Percentiles rank a stretch among this genome's conserved stretches.
phyloP scores from a whole-genome alignment of 2,113 vertebrate species.

The Proteles cristata region DNA sequence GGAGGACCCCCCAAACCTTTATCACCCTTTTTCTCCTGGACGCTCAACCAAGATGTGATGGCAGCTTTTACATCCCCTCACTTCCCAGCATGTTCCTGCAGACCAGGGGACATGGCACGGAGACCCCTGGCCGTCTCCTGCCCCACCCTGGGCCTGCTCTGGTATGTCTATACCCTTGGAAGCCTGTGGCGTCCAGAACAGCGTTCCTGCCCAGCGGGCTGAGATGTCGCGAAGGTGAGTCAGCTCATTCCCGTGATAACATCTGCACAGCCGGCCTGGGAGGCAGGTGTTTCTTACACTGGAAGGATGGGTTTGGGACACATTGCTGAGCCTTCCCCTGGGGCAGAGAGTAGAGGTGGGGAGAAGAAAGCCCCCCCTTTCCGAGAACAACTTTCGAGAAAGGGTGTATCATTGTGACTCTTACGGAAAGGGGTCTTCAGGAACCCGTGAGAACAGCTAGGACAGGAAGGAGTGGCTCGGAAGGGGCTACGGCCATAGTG shows the following conservation, averaged over 20 bases:
- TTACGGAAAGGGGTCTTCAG: not conserved
- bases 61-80: not conserved
- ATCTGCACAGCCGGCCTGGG: conserved; percentile 49
- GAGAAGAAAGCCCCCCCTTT: not conserved
- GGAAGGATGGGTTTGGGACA: conserved; percentile 19
- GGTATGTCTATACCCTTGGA: not conserved
- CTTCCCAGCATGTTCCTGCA: not conserved
- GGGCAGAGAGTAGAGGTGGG: not conserved
- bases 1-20: not conserved
- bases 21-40: not conserved
- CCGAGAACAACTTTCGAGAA: not conserved
- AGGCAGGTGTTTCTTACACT: not conserved
- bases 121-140: not conserved
- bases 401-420: not conserved
- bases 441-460: not conserved
- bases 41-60: not conserved
- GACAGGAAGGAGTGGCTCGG: not conserved
- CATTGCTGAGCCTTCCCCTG: not conserved
- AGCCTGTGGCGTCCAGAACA: not conserved
- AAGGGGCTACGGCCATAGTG: not conserved
- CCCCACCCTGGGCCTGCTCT: not conserved
- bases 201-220: conserved; percentile 48
- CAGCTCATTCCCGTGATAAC: conserved; percentile 22
- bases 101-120: no score
- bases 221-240: conserved; percentile 58